Conservation (phyloP, 2,888 invertebrate genomes). For the Parascotia fuliginaria region DNA sequence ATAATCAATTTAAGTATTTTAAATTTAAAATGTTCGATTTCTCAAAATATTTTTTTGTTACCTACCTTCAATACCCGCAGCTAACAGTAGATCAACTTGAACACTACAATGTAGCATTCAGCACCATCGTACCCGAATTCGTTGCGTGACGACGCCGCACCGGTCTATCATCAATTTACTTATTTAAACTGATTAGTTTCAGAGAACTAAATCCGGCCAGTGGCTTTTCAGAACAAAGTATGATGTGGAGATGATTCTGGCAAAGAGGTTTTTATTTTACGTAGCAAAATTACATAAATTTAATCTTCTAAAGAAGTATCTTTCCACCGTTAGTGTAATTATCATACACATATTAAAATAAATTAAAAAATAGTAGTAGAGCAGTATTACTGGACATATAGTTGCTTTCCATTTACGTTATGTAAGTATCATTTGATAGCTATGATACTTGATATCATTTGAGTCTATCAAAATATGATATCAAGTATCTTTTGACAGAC, state of each 20-base stretch:
- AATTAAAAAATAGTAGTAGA: too few species aligned
- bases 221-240: constrained; percentile 54
- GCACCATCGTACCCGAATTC: constrained; percentile 25
- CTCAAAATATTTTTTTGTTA: not conserved
- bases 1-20: not conserved
- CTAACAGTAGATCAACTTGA: not conserved
- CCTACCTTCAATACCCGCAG: not conserved
- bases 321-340: too few species aligned
- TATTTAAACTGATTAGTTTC: constrained; percentile 83
- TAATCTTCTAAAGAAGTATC: too few species aligned
- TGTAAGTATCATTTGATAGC: too few species aligned
- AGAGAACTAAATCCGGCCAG: constrained; percentile 83
- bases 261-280: too few species aligned
- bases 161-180: constrained; percentile 73
- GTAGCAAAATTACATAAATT: too few species aligned
- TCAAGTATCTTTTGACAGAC: too few species aligned
- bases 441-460: too few species aligned
- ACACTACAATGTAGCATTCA: not conserved
- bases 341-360: too few species aligned
- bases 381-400: too few species aligned
- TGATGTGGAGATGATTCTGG: constrained; percentile 21
- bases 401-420: too few species aligned
- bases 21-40: not conserved
- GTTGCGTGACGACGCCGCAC: constrained; percentile 62
- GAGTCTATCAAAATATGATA: too few species aligned